Conservation (phyloP, 2,888 invertebrate genomes). For the Creontiades dilutus region DNA sequence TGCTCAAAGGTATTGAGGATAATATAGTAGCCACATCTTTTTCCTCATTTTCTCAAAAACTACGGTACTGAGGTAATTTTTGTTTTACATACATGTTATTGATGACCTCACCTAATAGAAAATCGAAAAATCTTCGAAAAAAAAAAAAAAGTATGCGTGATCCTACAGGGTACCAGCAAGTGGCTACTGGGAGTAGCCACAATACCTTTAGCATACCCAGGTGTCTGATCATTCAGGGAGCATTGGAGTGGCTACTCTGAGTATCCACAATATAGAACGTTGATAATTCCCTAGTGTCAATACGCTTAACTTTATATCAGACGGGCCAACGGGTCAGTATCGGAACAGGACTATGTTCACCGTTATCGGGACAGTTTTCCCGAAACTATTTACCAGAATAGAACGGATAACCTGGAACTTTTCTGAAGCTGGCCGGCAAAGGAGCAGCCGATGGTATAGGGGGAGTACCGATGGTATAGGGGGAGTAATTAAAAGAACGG, state of each 20-base stretch:
- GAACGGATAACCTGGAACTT: neutral
- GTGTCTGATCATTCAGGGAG: conserved; percentile 27
- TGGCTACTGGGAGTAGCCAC: conserved; percentile 45
- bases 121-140: conserved; percentile 38
- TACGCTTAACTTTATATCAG: neutral
- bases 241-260: conserved; percentile 33
- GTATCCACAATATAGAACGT: conserved; percentile 40
- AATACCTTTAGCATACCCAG: conserved; percentile 47
- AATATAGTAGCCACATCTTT: conserved; percentile 26
- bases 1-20: conserved; percentile 11
- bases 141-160: conserved; percentile 45
- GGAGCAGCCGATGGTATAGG: too few species aligned
- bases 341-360: conserved; percentile 47
- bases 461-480: conserved; percentile 42
- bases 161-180: conserved; percentile 42
- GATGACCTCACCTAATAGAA: conserved; percentile 15
- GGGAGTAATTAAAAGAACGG: neutral
- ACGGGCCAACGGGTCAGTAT: conserved; percentile 25
- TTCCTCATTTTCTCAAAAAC: conserved; percentile 33
- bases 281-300: neutral
- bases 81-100: conserved; percentile 36
- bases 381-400: neutral
- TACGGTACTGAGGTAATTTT: conserved; percentile 8
- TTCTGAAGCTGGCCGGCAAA: conserved; percentile 13
- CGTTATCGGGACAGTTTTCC: neutral